phyloP scores from a whole-genome alignment of 2,888 invertebrate genomes.

The Machimus atricapillus region DNA sequence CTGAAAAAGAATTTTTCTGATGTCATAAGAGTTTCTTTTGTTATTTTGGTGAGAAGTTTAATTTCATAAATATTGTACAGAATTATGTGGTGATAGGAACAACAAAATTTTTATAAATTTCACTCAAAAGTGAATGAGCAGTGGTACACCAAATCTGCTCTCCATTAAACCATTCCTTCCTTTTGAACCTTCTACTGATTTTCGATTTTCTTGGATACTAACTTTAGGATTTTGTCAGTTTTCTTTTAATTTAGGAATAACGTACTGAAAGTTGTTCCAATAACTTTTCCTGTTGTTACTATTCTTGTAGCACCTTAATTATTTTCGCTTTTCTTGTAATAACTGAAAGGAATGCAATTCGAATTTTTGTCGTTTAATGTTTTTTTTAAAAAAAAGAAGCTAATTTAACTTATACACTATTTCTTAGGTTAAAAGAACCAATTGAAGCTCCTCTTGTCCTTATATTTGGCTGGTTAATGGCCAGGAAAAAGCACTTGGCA shows the following conservation, averaged over 20 bases:
- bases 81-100: not conserved
- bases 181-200: not conserved
- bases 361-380: not conserved
- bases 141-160: not conserved
- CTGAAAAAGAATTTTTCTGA: not conserved
- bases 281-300: not conserved
- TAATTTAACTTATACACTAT: not conserved
- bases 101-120: not conserved
- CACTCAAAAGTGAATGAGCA: not conserved
- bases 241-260: not conserved
- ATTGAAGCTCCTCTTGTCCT: slow-evolving; percentile 76
- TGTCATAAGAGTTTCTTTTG: too few relatives aligned
- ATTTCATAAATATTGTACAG: not conserved
- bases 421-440: slow-evolving; percentile 65
- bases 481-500: slow-evolving; percentile 81
- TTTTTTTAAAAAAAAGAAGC: not conserved
- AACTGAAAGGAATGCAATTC: not conserved
- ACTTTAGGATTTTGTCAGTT: not conserved
- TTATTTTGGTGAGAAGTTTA: not conserved
- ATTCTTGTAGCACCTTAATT: not conserved
- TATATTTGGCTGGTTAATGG: slow-evolving; percentile 85
- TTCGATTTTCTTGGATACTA: not conserved
- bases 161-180: not conserved
- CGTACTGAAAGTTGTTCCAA: not conserved
- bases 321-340: not conserved